phyloP scores from a whole-genome alignment of 1,140 invertebrate species.

The Protaetia brevitarsis region DNA sequence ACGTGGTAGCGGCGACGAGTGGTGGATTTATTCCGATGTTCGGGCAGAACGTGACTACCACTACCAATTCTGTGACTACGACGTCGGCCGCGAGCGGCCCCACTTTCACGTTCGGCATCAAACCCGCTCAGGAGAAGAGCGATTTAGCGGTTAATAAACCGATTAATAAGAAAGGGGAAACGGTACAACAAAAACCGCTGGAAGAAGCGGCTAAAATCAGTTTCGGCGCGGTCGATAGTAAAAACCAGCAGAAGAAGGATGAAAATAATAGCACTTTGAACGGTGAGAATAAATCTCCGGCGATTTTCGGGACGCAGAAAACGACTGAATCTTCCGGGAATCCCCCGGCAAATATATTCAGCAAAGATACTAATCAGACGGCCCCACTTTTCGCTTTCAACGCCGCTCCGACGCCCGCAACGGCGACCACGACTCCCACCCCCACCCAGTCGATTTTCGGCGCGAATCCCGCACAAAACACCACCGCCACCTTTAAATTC shows the following conservation, averaged over 20 bases:
- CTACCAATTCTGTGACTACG: not conserved
- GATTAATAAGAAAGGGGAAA: not conserved
- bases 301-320: not conserved
- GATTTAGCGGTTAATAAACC: not conserved
- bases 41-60: not conserved
- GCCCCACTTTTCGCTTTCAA: not conserved
- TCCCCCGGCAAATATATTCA: not conserved
- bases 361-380: not conserved
- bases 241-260: not conserved
- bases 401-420: not conserved
- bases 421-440: not conserved
- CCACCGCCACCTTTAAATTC: constrained; percentile 19
- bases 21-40: not conserved
- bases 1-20: not conserved
- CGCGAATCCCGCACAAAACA: not conserved
- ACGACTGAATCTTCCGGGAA: not conserved
- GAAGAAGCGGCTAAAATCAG: not conserved
- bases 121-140: not conserved
- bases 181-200: not conserved
- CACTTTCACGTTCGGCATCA: constrained; percentile 12
- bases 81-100: not conserved
- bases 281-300: not conserved
- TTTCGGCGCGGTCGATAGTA: not conserved
- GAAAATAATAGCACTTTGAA: not conserved
- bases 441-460: constrained; percentile 19